These are phyloP conservation scores for Tetragonula carbonaria DNA, from an alignment of 2,888 invertebrate genomes.

Conservation along the genomic window DNA sequence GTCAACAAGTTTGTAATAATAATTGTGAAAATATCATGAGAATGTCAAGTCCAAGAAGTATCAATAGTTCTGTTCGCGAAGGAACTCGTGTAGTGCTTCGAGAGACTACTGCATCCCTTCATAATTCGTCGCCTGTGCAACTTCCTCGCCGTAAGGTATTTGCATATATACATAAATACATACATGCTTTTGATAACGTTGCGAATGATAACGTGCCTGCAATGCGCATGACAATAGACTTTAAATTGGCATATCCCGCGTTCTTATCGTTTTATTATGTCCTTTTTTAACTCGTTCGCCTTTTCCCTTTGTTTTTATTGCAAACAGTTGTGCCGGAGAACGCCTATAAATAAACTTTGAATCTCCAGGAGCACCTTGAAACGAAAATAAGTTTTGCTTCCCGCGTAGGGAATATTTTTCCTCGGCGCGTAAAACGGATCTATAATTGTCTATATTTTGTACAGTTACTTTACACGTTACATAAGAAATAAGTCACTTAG, in stretches of 20 bases:
- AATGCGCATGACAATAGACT: slow-evolving; percentile 9
- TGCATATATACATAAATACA: neutral
- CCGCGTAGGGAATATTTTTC: slow-evolving; percentile 46
- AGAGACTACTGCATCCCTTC: slow-evolving; percentile 78
- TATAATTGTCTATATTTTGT: neutral
- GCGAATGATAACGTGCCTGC: neutral
- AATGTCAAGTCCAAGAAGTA: slow-evolving; percentile 74
- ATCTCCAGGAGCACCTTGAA: slow-evolving; percentile 73
- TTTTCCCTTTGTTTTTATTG: slow-evolving; percentile 47
- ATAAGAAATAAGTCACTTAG: no score
- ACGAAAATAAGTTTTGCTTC: slow-evolving; percentile 72
- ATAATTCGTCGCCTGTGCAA: slow-evolving; percentile 75
- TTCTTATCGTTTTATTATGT: slow-evolving; percentile 31
- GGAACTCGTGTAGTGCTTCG: slow-evolving; percentile 76
- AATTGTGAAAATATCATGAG: neutral
- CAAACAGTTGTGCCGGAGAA: slow-evolving; percentile 64
- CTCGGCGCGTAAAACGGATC: slow-evolving; percentile 38
- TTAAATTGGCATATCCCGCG: slow-evolving; percentile 5
- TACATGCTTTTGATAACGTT: neutral
- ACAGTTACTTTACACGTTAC: neutral
- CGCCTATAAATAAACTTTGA: slow-evolving; percentile 76
- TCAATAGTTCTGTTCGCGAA: slow-evolving; percentile 70
- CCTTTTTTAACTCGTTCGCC: slow-evolving; percentile 28
- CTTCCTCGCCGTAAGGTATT: slow-evolving; percentile 72
- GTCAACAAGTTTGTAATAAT: neutral